Conservation (phyloP, 2,113 vertebrate species). For the Chamaea fasciata region DNA sequence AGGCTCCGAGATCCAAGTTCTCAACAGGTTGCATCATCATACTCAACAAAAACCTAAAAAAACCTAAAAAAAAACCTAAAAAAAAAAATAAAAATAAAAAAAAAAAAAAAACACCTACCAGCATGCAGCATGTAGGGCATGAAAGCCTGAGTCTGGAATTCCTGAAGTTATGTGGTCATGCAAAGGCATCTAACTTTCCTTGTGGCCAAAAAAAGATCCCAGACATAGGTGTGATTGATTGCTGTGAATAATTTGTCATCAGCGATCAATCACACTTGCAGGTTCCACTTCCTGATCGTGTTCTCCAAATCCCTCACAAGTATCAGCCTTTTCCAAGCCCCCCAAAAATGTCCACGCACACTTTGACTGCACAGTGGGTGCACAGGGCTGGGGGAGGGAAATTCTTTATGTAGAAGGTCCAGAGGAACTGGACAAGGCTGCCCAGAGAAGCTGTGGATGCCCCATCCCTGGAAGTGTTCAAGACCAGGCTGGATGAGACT, state of each 20-base stretch:
- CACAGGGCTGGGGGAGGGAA: neutral
- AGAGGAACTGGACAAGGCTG: neutral
- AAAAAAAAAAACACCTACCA: neutral
- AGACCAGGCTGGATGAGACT: neutral
- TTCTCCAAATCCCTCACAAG: neutral
- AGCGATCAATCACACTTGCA: rapidly evolving
- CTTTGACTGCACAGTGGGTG: rapidly evolving
- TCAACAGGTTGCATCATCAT: neutral
- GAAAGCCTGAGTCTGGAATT: neutral
- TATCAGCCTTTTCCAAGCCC: neutral
- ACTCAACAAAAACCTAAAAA: neutral
- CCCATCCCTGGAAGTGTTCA: neutral
- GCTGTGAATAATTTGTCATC: neutral
- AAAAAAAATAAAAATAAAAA: neutral
- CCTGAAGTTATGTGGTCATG: neutral
- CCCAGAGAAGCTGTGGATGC: neutral
- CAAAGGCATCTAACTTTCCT: neutral
- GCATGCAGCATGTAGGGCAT: neutral
- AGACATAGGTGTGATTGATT: neutral
- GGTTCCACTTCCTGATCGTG: neutral
- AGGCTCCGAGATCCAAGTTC: neutral
- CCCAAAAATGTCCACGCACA: rapidly evolving
- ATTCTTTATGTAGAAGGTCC: neutral
- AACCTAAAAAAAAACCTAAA: no score
- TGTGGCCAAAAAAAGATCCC: neutral